Evolutionary conservation across 2,113 vertebrate genomes (phyloP).

Genomic region (Psilopsiagon aurifrons): DNA sequence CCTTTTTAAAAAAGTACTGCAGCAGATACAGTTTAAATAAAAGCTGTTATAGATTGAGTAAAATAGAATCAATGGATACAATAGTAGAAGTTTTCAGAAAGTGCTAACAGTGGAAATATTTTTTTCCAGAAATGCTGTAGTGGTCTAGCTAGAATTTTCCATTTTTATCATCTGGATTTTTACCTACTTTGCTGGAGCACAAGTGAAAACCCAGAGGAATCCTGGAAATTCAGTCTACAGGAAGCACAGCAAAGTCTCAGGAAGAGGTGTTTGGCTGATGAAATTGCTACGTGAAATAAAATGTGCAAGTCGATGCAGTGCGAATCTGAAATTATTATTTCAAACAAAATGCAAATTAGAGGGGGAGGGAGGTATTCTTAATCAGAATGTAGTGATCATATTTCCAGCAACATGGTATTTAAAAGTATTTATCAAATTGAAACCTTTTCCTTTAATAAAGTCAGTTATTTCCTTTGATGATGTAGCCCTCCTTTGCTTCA

Average conservation of each 20-base stretch:
- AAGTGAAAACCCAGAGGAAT: not conserved
- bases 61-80: not conserved
- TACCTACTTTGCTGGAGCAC: not conserved
- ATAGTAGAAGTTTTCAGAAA: not conserved
- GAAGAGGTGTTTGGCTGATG: not conserved
- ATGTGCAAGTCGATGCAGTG: not conserved
- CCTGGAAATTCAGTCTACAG: not conserved
- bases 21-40: not conserved
- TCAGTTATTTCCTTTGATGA: not conserved
- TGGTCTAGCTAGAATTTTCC: not conserved
- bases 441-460: not conserved
- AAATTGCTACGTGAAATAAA: not conserved
- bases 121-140: not conserved
- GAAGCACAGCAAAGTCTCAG: not conserved
- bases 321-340: not conserved
- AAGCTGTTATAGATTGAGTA: not conserved
- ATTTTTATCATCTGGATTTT: not conserved
- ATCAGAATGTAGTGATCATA: not conserved
- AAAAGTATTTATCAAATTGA: not conserved
- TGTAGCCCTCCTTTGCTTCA: not conserved
- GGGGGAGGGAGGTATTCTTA: not conserved
- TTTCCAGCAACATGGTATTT: not conserved
- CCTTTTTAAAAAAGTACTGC: not conserved
- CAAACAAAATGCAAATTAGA: not conserved
- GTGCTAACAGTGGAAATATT: not conserved